These are phyloP conservation scores for Molossus molossus DNA, from an alignment of 2,797 vertebrate genomes.

Conservation along the genomic window DNA sequence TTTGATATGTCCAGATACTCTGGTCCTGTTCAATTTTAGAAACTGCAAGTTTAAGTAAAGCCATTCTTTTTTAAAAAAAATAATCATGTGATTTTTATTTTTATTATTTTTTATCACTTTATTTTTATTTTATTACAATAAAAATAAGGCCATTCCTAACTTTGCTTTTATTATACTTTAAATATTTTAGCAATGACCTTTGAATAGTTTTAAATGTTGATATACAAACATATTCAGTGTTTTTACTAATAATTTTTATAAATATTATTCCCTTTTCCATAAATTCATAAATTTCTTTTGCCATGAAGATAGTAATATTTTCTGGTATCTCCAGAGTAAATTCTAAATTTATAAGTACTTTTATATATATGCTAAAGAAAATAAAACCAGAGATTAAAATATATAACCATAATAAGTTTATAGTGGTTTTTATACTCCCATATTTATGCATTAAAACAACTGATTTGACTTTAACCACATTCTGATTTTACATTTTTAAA, in stretches of 20 bases:
- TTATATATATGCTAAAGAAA: slow-evolving; percentile 57
- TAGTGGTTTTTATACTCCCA: slow-evolving; percentile 13
- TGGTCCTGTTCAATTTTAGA: slow-evolving; percentile 17
- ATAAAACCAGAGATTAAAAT: slow-evolving; percentile 28
- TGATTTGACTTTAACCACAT: not conserved
- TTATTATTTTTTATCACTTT: not conserved
- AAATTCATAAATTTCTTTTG: slow-evolving; percentile 61
- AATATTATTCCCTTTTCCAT: slow-evolving; percentile 41
- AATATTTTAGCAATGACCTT: slow-evolving; percentile 51
- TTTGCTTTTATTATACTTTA: slow-evolving; percentile 65
- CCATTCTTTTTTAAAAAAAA: slow-evolving; percentile 23
- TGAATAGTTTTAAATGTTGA: slow-evolving; percentile 56
- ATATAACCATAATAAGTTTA: slow-evolving; percentile 8
- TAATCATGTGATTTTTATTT: not conserved
- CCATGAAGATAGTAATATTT: slow-evolving; percentile 57
- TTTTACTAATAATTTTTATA: slow-evolving; percentile 62
- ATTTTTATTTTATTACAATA: not conserved
- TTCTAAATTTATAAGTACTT: slow-evolving; percentile 52
- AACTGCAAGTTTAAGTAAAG: not conserved
- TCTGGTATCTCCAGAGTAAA: slow-evolving; percentile 63
- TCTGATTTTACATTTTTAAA: slow-evolving; percentile 13
- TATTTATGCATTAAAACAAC: slow-evolving; percentile 27
- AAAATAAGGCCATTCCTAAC: slow-evolving; percentile 49
- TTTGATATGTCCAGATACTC: slow-evolving; percentile 43
- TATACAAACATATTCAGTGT: slow-evolving; percentile 5